Evolutionary conservation across 1,140 invertebrate species (phyloP).

Genomic region (Trichomalopsis sarcophagae): DNA sequence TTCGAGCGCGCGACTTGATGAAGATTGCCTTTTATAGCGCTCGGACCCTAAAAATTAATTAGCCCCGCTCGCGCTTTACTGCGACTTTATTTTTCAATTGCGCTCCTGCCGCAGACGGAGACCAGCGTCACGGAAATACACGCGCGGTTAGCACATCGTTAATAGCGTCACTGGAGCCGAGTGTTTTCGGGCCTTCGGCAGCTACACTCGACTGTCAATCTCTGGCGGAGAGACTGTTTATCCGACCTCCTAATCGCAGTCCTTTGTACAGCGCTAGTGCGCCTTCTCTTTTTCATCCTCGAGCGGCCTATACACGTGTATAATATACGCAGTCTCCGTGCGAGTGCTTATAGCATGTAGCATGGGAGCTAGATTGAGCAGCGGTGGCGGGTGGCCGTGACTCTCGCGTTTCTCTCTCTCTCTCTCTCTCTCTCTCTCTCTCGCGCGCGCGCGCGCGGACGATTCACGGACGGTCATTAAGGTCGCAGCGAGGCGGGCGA

Average conservation of each 20-base stretch:
- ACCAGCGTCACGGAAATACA: background rate
- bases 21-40: constrained; percentile 34
- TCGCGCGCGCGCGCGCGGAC: background rate
- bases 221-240: background rate
- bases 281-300: too few relatives aligned
- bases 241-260: background rate
- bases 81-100: background rate
- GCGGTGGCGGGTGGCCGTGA: constrained; percentile 57
- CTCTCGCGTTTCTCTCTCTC: constrained; percentile 53
- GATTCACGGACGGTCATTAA: constrained; percentile 68
- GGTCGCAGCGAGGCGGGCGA: constrained; percentile 62
- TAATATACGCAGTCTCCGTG: background rate
- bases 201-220: background rate
- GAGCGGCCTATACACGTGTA: too few relatives aligned
- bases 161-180: background rate
- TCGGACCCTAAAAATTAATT: constrained; percentile 40
- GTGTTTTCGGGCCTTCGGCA: background rate
- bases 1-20: constrained; percentile 1
- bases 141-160: background rate
- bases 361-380: too few relatives aligned
- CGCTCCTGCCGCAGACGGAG: too few relatives aligned
- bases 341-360: background rate
- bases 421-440: constrained; percentile 39
- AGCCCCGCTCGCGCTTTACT: background rate
- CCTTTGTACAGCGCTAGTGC: background rate